phyloP scores from a whole-genome alignment of 2,888 invertebrate genomes.

The Villa cingulata region DNA sequence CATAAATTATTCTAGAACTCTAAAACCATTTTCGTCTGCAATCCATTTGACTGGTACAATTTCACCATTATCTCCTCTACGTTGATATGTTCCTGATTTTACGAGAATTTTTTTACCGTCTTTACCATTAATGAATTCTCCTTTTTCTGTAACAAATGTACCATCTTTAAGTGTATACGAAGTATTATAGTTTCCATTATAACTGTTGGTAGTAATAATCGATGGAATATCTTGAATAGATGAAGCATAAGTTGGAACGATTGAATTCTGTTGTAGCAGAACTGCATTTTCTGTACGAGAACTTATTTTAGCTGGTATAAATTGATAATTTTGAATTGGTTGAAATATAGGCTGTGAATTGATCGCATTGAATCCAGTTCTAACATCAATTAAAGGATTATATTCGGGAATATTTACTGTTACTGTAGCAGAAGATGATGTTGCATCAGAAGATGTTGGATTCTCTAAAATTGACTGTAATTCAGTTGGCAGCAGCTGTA shows the following conservation, averaged over 20 bases:
- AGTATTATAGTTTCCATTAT: not conserved
- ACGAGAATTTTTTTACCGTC: constrained; percentile 5
- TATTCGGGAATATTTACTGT: too few relatives aligned
- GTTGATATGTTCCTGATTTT: constrained; percentile 10
- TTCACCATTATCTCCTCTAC: constrained; percentile 3
- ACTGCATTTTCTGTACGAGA: too few relatives aligned
- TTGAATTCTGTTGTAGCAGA: not conserved
- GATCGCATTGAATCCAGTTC: too few relatives aligned
- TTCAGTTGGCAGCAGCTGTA: too few relatives aligned
- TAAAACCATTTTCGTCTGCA: constrained; percentile 11
- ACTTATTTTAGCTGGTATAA: too few relatives aligned
- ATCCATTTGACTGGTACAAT: constrained; percentile 8
- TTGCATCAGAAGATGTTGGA: too few relatives aligned
- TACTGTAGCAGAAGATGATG: too few relatives aligned
- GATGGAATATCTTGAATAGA: not conserved
- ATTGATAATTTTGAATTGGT: too few relatives aligned
- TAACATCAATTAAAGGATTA: too few relatives aligned
- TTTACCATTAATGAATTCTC: not conserved
- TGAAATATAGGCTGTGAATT: too few relatives aligned
- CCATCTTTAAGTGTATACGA: constrained; percentile 9
- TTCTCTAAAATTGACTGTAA: too few relatives aligned
- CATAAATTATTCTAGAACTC: constrained; percentile 1
- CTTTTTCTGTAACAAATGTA: constrained; percentile 7
- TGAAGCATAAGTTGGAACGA: not conserved
- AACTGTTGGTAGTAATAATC: not conserved